Base-by-base conservation (phyloP, 2,113 vertebrate species). In the Rhabdornis inornatus region DNA sequence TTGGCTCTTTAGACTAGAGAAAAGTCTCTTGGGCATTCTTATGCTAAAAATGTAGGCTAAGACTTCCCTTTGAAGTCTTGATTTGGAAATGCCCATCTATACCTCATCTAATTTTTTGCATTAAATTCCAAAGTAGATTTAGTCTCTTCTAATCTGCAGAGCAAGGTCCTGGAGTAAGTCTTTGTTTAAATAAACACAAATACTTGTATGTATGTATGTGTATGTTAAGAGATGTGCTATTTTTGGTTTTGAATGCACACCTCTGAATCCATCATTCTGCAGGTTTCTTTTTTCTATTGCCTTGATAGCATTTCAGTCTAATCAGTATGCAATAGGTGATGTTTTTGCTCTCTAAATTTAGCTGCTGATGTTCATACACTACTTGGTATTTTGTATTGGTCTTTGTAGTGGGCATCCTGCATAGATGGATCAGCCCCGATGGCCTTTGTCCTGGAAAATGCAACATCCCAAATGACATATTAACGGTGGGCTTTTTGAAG, bases 341-440 rank as follows among this genome's bases (percentile, higher is more conserved):
- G 82, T 40, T 91, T 87, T 93, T 88, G 39, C 35, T 94, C 17
- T 86, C 93, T 96, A 93, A 93, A 93, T 90, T 89, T 95, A 95
- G 92, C 83, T 89, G 55, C 76, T 94, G 91, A 59, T 92, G 89
- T 94, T 94, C 47, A n/a, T 59, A 39, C 11, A 11, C 45, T 85
- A 5, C 49, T 87, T 90, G 42, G 15, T 89, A 77, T 92, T 94
- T 68, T 71, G 49, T 79, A 17, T 53, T 75, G 56, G 39, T 74
- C 55, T 86, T 91, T 37, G 45, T 92, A 85, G 75, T 69, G 92
- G 87, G 55, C 71, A 66, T 77, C 78, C 76, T 90, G 17, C 52
- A n/a, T 27, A 10, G 66, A 40, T 13, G 47, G 35, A 68, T 59
- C 47, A 50, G 59, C 39, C 4, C 12, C 22, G 20, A 2, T 30